A percentile compares a stretch with the other conserved stretches of the same genome.
phyloP scores from a whole-genome alignment of 2,113 vertebrate species.

The Sebastes schlegelii region DNA sequence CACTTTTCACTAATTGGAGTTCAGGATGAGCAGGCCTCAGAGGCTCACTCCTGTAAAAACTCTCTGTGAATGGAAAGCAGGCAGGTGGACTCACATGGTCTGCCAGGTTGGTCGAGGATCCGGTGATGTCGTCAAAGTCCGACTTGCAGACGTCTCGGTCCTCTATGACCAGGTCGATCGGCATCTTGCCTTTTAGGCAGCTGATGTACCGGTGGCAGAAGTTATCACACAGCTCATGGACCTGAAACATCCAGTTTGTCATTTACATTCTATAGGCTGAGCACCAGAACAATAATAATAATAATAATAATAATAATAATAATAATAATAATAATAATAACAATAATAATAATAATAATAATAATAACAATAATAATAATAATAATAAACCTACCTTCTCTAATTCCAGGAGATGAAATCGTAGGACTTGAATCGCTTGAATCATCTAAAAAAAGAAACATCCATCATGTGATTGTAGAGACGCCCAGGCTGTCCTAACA shows the following conservation, averaged over 20 bases:
- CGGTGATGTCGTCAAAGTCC: constrained; percentile 95
- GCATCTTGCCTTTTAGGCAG: constrained; percentile 99
- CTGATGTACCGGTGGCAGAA: constrained; percentile 99
- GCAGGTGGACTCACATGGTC: constrained; percentile 89
- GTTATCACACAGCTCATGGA: constrained; percentile 98
- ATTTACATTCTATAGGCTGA: not conserved
- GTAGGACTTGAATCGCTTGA: constrained; percentile 97
- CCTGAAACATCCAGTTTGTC: constrained; percentile 76
- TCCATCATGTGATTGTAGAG: not conserved
- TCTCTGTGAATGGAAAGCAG: not conserved
- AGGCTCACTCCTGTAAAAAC: too few relatives aligned
- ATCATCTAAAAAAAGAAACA: constrained; percentile 90
- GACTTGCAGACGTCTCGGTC: constrained; percentile 96
- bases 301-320: too few relatives aligned
- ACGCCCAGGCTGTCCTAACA: not conserved
- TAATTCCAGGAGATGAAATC: constrained; percentile 97
- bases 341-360: too few relatives aligned
- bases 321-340: too few relatives aligned
- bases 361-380: too few relatives aligned
- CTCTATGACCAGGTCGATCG: constrained; percentile 97
- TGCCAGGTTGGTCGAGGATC: constrained; percentile 94
- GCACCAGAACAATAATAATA: not conserved
- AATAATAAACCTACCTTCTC: constrained; percentile 89
- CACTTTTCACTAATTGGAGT: not conserved
- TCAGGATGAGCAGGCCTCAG: not conserved